Conservation (phyloP, 2,888 invertebrate species). For the Dolomedes plantarius region DNA sequence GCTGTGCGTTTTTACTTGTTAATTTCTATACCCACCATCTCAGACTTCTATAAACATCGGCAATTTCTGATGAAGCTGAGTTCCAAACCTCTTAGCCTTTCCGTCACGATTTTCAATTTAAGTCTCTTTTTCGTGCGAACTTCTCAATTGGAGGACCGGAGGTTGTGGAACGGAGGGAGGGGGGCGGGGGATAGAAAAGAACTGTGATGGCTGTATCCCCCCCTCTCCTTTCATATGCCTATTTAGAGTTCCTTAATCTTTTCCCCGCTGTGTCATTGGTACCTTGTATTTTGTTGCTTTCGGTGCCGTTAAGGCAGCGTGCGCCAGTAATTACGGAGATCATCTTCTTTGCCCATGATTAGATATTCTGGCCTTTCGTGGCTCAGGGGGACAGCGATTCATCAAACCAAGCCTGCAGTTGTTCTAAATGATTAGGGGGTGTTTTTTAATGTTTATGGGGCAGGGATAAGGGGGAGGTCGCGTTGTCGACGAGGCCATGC, state of each 20-base stretch:
- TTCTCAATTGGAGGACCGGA: slow-evolving; percentile 25
- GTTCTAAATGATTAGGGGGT: slow-evolving; percentile 52
- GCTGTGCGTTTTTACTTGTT: too few relatives aligned
- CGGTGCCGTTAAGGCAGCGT: slow-evolving; percentile 30
- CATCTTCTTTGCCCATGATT: slow-evolving; percentile 41
- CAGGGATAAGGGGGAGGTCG: not conserved
- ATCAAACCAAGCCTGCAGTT: slow-evolving; percentile 61
- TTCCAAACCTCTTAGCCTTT: not conserved
- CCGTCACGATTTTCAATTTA: slow-evolving; percentile 60
- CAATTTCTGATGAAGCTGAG: not conserved
- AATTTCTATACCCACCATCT: too few relatives aligned
- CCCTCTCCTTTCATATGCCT: slow-evolving; percentile 21
- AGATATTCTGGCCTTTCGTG: slow-evolving; percentile 2
- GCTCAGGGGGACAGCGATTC: slow-evolving; percentile 60
- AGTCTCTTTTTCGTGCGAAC: slow-evolving; percentile 37
- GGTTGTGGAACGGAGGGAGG: not conserved
- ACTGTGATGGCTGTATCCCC: too few relatives aligned
- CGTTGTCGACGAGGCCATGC: not conserved
- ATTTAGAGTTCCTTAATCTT: not conserved
- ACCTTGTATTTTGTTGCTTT: not conserved
- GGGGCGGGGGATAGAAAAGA: too few relatives aligned
- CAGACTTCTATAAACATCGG: not conserved
- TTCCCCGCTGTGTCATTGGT: not conserved
- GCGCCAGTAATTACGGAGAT: slow-evolving; percentile 49
- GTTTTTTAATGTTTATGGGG: slow-evolving; percentile 2